phyloP scores from a whole-genome alignment of 2,797 vertebrate genomes.

The Ambastaia sidthimunki region DNA sequence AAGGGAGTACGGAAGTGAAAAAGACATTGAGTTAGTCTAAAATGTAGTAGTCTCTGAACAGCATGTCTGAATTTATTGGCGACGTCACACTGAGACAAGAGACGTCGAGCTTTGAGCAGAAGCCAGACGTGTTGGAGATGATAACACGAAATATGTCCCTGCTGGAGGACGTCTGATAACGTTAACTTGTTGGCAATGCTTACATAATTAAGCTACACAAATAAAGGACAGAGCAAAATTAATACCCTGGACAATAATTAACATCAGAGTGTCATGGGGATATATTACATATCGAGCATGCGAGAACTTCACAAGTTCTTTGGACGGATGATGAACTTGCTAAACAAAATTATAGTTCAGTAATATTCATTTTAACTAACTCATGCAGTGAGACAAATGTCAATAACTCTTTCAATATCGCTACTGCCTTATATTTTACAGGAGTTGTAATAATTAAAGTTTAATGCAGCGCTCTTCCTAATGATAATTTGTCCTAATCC shows the following conservation, averaged over 20 bases:
- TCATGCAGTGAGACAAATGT: not conserved
- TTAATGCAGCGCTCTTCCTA: conserved; percentile 24
- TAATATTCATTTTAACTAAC: not conserved
- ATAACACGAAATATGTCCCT: conserved; percentile 12
- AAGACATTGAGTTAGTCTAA: conserved; percentile 31
- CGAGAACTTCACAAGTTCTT: not conserved
- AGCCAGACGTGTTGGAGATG: conserved; percentile 16
- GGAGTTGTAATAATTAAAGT: conserved; percentile 48
- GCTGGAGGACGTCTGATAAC: not conserved
- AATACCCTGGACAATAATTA: not conserved
- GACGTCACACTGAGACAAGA: not conserved
- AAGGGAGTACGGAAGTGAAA: conserved; percentile 37
- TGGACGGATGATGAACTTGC: not conserved
- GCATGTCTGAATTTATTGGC: not conserved
- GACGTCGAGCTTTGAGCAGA: conserved; percentile 12
- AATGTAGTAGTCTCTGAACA: conserved; percentile 1
- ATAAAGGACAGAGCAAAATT: not conserved
- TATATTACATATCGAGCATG: not conserved
- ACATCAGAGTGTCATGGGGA: not conserved
- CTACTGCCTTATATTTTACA: not conserved
- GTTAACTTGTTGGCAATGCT: conserved; percentile 4
- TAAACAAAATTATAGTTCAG: not conserved
- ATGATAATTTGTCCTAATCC: conserved; percentile 42
- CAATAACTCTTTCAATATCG: not conserved
- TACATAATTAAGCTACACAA: not conserved